Percentiles rank a stretch among this genome's conserved stretches.
Evolutionary conservation across 2,113 vertebrate species (phyloP).

Genomic region (Poeciliopsis retropinna): DNA sequence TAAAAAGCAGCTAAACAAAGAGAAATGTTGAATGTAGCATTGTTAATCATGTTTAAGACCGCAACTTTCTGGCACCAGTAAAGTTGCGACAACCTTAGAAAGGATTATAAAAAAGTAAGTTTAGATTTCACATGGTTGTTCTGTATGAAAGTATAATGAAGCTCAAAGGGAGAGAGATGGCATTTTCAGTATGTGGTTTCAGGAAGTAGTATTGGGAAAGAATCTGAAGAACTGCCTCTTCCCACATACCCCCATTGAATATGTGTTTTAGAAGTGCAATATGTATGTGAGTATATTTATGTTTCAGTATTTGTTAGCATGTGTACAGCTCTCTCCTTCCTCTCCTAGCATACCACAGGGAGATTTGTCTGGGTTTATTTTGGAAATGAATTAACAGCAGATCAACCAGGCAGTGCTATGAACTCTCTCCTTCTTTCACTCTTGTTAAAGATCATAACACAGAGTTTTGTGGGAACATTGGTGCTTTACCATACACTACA

Average conservation of each 20-base stretch:
- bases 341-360: slow-evolving; percentile 16
- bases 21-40: slow-evolving; percentile 18
- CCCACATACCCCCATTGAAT: slow-evolving; percentile 24
- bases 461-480: slow-evolving; percentile 7
- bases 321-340: slow-evolving; percentile 18
- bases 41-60: slow-evolving; percentile 32
- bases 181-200: slow-evolving; percentile 24
- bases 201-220: slow-evolving; percentile 42
- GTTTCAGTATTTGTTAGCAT: slow-evolving; percentile 27
- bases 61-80: slow-evolving; percentile 29
- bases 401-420: slow-evolving; percentile 46
- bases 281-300: slow-evolving; percentile 25
- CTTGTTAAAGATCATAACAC: slow-evolving; percentile 18
- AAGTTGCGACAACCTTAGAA: slow-evolving; percentile 2
- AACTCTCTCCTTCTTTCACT: slow-evolving; percentile 11
- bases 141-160: not conserved
- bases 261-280: slow-evolving; percentile 34
- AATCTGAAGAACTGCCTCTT: slow-evolving; percentile 24
- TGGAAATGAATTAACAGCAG: slow-evolving; percentile 47
- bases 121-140: slow-evolving; percentile 28
- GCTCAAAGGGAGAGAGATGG: slow-evolving; percentile 10
- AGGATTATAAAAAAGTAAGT: slow-evolving; percentile 3
- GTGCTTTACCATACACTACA: too few relatives aligned
- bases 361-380: slow-evolving; percentile 61
- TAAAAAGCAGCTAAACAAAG: not conserved